Conservation (phyloP, 2,888 invertebrate species). For the Sesia bembeciformis region DNA sequence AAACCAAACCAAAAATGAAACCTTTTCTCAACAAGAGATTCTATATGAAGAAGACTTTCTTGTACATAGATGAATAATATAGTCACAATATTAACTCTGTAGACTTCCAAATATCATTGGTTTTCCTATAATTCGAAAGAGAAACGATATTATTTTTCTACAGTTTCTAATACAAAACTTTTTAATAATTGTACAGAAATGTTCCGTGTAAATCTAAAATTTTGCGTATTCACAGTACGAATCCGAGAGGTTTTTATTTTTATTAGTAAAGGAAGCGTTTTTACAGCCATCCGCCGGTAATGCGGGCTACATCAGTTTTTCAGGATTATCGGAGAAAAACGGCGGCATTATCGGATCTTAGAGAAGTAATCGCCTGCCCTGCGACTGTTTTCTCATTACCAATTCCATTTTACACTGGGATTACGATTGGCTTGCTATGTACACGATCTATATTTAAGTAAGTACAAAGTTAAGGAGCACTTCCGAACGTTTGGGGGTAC, state of each 20-base stretch:
- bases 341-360: constrained; percentile 63
- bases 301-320: constrained; percentile 53
- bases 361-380: constrained; percentile 45
- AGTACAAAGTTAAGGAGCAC: too few species aligned
- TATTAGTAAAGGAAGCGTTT: constrained; percentile 41
- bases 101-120: too few species aligned
- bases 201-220: not conserved
- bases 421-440: constrained; percentile 3
- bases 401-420: constrained; percentile 32
- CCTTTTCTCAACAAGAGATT: too few species aligned
- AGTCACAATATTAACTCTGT: too few species aligned
- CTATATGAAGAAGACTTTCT: too few species aligned
- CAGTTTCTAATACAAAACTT: not conserved
- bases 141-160: too few species aligned
- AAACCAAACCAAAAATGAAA: too few species aligned
- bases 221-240: not conserved
- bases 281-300: constrained; percentile 32
- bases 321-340: constrained; percentile 67
- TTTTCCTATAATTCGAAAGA: too few species aligned
- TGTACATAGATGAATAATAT: too few species aligned
- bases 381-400: constrained; percentile 55
- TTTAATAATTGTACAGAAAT: not conserved
- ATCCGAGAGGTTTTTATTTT: constrained; percentile 41
- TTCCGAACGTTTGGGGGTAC: too few species aligned
- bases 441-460: too few species aligned